phyloP scores from a whole-genome alignment of 2,797 vertebrate genomes.

The Xerus rutilus region DNA sequence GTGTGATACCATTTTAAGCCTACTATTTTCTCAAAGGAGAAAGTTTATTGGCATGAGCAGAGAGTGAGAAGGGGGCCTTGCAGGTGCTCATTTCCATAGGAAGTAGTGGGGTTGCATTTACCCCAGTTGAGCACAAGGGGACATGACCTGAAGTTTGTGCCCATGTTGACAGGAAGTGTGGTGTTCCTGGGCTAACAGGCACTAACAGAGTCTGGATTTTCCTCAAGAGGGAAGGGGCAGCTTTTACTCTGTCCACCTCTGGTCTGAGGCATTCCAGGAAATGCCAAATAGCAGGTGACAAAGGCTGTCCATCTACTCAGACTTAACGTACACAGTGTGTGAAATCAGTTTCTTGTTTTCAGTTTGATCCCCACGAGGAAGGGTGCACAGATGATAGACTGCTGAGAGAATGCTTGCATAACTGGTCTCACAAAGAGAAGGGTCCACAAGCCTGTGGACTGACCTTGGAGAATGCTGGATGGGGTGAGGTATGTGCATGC shows the following conservation, averaged over 20 bases:
- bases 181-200: background rate
- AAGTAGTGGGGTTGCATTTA: background rate
- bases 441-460: background rate
- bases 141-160: background rate
- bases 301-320: background rate
- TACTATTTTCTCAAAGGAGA: conserved; percentile 45
- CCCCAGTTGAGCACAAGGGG: background rate
- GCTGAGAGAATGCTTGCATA: background rate
- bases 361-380: background rate
- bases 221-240: background rate
- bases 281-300: background rate
- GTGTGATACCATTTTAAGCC: background rate
- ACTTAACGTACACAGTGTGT: background rate
- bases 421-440: background rate
- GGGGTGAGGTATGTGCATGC: too few species aligned
- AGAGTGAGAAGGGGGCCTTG: background rate
- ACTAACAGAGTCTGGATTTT: background rate
- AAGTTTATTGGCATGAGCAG: background rate
- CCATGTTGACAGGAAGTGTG: background rate
- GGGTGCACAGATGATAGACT: background rate
- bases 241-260: background rate
- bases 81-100: background rate
- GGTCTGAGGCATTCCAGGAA: background rate
- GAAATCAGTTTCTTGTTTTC: background rate
- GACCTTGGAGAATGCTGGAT: background rate